Base-by-base conservation (phyloP, 2,888 invertebrate genomes). In the Abrostola tripartita region DNA sequence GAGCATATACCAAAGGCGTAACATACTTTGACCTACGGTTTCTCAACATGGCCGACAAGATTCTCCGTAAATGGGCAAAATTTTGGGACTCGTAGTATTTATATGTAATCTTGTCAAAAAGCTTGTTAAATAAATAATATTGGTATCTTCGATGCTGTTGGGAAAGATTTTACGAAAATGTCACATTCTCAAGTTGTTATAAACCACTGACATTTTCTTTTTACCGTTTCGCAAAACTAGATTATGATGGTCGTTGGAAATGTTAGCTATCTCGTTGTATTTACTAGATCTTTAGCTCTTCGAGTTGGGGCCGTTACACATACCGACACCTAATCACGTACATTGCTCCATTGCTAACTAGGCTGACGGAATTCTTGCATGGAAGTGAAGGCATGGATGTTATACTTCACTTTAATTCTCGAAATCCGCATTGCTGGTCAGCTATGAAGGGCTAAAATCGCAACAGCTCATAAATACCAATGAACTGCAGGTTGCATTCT, bases 61-160 rank as follows among this genome's bases (percentile, higher is more conserved):
- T 59, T 55, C 64, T 50, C 77, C 72, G 59, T 64, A 77, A 61
- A 81, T 71, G 79, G 81, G 56, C 75, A 77, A 68, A 67, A 53
- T 65, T 75, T 71, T 75, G 61, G 67, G 54, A 70, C 55, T 38
- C 7, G 71, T 72, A 57, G 62, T n/a, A 10, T 63, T 63, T 56
- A 58, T 68, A 65, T 66, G 37, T 63, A 51, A 50, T 54, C 41
- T 40, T 64, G 50, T 58, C 57, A 62, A 54, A 65, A 37, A 61
- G 38, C 37, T 64, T 62, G 24, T 62, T 42, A 35, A 49, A 60
- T 53, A 52, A 65, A 61, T 70, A 56, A 56, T 44, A 10, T 62
- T 51, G 11, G 12, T 47, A 5, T n/a, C 12, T 50, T 63, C 36
- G 12, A 7, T 12, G 12, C 8, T 64, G 10, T 76, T 73, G 61